Evolutionary conservation across 2,113 vertebrate genomes (phyloP).

Genomic region (Vanacampus margaritifer): DNA sequence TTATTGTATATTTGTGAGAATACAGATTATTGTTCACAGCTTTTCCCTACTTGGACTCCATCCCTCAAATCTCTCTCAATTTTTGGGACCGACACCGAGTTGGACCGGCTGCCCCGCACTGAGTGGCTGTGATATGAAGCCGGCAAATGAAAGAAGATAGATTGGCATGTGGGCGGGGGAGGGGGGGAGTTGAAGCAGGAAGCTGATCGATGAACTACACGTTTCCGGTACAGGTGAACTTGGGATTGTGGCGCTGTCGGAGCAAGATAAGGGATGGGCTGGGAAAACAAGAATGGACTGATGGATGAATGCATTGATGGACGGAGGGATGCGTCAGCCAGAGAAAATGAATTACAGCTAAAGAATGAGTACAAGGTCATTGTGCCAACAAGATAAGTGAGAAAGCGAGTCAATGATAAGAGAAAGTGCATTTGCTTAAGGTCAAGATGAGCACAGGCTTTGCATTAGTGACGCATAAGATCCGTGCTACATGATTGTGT

Average conservation of each 20-base stretch:
- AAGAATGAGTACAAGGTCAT: conserved; percentile 12
- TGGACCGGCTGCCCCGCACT: too few species aligned
- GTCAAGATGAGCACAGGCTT: background rate
- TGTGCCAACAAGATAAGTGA: conserved; percentile 15
- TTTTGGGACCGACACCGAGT: background rate
- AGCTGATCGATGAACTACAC: conserved; percentile 17
- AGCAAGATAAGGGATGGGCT: conserved; percentile 31
- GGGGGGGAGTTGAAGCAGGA: conserved; percentile 6
- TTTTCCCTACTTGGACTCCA: too few species aligned
- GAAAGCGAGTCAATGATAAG: conserved; percentile 5
- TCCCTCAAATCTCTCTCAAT: background rate
- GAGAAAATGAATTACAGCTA: conserved; percentile 20
- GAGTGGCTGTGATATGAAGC: background rate
- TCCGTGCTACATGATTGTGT: background rate
- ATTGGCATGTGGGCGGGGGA: conserved; percentile 30
- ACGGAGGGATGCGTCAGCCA: conserved; percentile 10
- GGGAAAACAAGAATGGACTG: conserved; percentile 21
- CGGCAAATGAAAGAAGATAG: conserved; percentile 30
- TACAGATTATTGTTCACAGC: too few species aligned
- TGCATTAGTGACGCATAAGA: background rate
- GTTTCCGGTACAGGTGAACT: conserved; percentile 24
- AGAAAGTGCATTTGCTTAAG: background rate
- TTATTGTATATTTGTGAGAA: too few species aligned
- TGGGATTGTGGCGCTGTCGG: conserved; percentile 34
- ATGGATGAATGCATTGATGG: conserved; percentile 11